A percentile compares a stretch with the other conserved stretches of the same genome.
Conservation (phyloP, 2,797 vertebrate species). For the Carapus acus region DNA sequence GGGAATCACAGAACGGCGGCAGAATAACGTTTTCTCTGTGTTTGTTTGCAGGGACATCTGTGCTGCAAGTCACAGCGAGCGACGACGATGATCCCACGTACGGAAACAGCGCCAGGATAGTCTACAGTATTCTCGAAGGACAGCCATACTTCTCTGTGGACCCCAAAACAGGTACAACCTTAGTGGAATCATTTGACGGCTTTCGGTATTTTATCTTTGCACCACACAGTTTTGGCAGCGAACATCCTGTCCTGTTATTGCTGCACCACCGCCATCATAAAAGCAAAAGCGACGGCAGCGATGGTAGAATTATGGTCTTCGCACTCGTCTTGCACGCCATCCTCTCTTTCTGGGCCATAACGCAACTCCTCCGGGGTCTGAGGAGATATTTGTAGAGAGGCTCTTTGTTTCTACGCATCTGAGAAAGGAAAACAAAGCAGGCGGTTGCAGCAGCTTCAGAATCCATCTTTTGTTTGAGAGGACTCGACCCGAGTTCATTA, state of each 20-base stretch:
- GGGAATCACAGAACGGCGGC: neutral
- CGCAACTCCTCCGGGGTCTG: constrained; percentile 49
- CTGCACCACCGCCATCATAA: constrained; percentile 42
- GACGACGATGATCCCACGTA: constrained; percentile 97
- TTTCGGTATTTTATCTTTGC: constrained; percentile 14
- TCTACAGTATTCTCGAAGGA: constrained; percentile 97
- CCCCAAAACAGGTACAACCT: constrained; percentile 93
- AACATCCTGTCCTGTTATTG: constrained; percentile 37
- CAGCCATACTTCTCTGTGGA: constrained; percentile 99
- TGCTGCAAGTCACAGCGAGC: constrained; percentile 92
- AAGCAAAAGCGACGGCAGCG: constrained; percentile 40
- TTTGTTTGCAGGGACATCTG: constrained; percentile 83
- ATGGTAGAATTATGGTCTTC: too few relatives aligned
- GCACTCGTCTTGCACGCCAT: constrained; percentile 32
- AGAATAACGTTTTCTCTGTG: constrained; percentile 9
- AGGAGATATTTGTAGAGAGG: constrained; percentile 45
- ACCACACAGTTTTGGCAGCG: neutral
- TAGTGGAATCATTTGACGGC: too few relatives aligned
- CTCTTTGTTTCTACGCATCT: constrained; percentile 46
- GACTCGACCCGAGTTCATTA: constrained; percentile 52
- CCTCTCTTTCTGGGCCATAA: constrained; percentile 48
- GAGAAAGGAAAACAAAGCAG: constrained; percentile 11
- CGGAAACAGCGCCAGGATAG: constrained; percentile 94
- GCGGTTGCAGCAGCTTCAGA: constrained; percentile 31
- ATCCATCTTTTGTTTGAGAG: constrained; percentile 56